phyloP scores from a whole-genome alignment of 1,140 invertebrate genomes.

The Heliconius congener region DNA sequence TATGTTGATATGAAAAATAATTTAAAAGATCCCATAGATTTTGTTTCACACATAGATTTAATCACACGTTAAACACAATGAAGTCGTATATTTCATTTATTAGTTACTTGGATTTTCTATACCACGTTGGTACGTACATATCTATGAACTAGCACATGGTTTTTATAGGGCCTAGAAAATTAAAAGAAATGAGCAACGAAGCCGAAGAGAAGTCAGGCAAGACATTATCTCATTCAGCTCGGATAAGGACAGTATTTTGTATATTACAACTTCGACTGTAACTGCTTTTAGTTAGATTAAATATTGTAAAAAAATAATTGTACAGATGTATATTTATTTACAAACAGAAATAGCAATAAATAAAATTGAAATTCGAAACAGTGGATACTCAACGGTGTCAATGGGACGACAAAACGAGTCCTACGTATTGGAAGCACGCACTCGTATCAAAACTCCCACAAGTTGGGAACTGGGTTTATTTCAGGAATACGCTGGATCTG shows the following conservation, averaged over 20 bases:
- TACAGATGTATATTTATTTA: neutral
- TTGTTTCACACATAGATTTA: neutral
- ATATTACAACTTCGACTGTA: no score
- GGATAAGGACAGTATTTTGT: no score
- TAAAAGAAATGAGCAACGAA: no score
- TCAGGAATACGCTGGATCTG: conserved; percentile 73
- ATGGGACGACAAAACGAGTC: conserved; percentile 32
- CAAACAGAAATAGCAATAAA: neutral
- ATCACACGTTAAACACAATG: conserved; percentile 1
- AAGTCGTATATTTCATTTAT: neutral
- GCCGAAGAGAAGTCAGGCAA: no score
- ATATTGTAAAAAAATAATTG: neutral
- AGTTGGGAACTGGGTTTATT: conserved; percentile 69
- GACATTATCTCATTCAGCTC: no score
- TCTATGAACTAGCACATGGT: neutral
- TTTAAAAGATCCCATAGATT: neutral
- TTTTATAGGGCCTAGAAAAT: no score
- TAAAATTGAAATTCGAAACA: neutral
- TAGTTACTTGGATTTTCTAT: neutral
- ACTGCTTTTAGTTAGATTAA: neutral
- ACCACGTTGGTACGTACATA: neutral
- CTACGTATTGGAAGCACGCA: conserved; percentile 47
- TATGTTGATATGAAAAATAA: neutral
- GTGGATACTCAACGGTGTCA: conserved; percentile 27
- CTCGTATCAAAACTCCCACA: conserved; percentile 61